phyloP scores from a whole-genome alignment of 2,113 vertebrate genomes.

The Melospiza melodia region DNA sequence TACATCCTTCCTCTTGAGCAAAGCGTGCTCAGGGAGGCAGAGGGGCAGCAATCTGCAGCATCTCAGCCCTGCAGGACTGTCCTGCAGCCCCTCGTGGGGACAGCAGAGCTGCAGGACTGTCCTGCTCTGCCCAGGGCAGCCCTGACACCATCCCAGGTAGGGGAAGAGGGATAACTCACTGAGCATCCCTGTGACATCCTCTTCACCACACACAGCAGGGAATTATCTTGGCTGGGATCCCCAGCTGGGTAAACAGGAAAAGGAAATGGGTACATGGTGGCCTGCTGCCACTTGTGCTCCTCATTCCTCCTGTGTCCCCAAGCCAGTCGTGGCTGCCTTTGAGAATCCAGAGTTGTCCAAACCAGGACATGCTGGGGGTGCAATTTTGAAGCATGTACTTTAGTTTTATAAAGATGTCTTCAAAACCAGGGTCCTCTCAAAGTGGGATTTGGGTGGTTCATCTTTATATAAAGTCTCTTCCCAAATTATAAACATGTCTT shows the following conservation, averaged over 20 bases:
- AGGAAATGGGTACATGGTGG: neutral
- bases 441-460: neutral
- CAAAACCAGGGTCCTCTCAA: neutral
- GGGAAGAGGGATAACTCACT: fast-evolving
- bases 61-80: neutral
- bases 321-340: neutral
- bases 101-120: neutral
- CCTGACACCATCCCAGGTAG: fast-evolving
- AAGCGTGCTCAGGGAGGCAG: neutral
- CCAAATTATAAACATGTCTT: neutral
- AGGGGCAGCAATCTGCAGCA: neutral
- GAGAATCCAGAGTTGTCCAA: neutral
- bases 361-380: fast-evolving
- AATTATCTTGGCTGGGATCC: neutral
- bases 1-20: neutral
- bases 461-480: neutral
- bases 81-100: neutral
- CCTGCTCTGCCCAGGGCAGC: neutral
- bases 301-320: neutral
- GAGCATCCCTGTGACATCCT: neutral
- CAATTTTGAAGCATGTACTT: neutral
- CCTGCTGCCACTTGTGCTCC: neutral
- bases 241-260: neutral
- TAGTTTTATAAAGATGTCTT: neutral
- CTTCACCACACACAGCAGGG: neutral